A percentile compares a stretch with the other conserved stretches of the same genome.
Conservation (phyloP, 2,113 vertebrate genomes). For the Pontoporia blainvillei region DNA sequence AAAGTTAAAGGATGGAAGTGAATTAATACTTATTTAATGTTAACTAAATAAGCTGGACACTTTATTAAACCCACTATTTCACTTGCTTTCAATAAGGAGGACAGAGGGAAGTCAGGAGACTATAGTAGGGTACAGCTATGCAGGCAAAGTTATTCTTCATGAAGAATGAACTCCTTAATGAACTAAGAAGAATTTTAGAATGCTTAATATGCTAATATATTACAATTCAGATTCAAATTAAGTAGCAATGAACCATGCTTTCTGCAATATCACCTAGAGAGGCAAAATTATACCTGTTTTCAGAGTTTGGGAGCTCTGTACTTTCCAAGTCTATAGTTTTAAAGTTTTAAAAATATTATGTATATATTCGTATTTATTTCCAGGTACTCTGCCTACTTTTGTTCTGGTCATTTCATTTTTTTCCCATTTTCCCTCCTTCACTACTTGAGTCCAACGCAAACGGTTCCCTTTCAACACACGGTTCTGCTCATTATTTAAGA, state of each 20-base stretch:
- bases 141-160: not conserved
- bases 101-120: not conserved
- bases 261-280: slow-evolving; percentile 30
- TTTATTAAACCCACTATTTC: not conserved
- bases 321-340: slow-evolving; percentile 68
- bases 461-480: slow-evolving; percentile 78
- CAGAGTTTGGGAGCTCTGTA: slow-evolving; percentile 58
- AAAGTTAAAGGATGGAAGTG: not conserved
- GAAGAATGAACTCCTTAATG: not conserved
- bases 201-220: slow-evolving; percentile 1
- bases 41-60: not conserved
- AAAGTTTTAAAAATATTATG: slow-evolving; percentile 38
- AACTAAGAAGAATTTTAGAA: not conserved
- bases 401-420: slow-evolving; percentile 76
- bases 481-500: slow-evolving; percentile 79
- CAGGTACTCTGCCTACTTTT: slow-evolving; percentile 78
- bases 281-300: slow-evolving; percentile 41
- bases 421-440: slow-evolving; percentile 60
- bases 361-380: slow-evolving; percentile 77
- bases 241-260: not conserved
- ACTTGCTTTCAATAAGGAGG: not conserved
- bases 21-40: not conserved
- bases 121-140: not conserved
- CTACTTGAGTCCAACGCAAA: slow-evolving; percentile 79
- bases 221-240: not conserved